Evolutionary conservation across 2,888 invertebrate species (phyloP).

Genomic region (Agrotis exclamationis): DNA sequence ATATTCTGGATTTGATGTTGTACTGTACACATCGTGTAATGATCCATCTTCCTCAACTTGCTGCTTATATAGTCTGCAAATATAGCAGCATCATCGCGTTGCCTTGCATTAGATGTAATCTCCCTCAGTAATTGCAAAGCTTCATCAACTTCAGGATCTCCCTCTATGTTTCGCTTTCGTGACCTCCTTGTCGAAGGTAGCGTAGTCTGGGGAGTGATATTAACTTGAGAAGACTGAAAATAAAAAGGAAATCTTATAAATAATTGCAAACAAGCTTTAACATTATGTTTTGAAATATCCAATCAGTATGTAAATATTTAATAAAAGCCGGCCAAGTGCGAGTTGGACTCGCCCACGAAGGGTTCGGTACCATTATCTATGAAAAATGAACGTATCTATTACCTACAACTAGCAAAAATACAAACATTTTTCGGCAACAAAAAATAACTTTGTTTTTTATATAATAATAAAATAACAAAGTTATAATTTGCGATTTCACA

Average conservation of each 20-base stretch:
- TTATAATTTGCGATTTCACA: conserved; percentile 44
- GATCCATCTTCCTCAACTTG: conserved; percentile 61
- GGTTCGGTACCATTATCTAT: conserved; percentile 29
- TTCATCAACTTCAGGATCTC: conserved; percentile 57
- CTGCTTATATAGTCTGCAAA: conserved; percentile 62
- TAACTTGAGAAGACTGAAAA: conserved; percentile 56
- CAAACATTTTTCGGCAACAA: conserved; percentile 44
- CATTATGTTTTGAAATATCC: conserved; percentile 53
- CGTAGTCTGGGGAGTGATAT: conserved; percentile 57
- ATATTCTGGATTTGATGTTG: conserved; percentile 62
- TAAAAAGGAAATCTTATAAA: conserved; percentile 58
- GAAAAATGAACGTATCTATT: conserved; percentile 44
- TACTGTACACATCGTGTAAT: conserved; percentile 58
- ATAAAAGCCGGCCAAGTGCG: conserved; percentile 27
- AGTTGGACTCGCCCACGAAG: conserved; percentile 20
- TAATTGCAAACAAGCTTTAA: conserved; percentile 58
- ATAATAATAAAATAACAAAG: conserved; percentile 36
- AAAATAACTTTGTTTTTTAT: conserved; percentile 49
- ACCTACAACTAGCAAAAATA: conserved; percentile 50
- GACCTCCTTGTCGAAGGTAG: conserved; percentile 53
- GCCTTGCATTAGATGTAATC: conserved; percentile 56
- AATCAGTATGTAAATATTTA: conserved; percentile 51
- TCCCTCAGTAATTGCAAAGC: conserved; percentile 58
- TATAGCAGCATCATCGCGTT: conserved; percentile 61
- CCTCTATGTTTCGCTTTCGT: conserved; percentile 55